Base-by-base conservation (phyloP, 2,888 invertebrate species). In the Geophilus truncorum region DNA sequence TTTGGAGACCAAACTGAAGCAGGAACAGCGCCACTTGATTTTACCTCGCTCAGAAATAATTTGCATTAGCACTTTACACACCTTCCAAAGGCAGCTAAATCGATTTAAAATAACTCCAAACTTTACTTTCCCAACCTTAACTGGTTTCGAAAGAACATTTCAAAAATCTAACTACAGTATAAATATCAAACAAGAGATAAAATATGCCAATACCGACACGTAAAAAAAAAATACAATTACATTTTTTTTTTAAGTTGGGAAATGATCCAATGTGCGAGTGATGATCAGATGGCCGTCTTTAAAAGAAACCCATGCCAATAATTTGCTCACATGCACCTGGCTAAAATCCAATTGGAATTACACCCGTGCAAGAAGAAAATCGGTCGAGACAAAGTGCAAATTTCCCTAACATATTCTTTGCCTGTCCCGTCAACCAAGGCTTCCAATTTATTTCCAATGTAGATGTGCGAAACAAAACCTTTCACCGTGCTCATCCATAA, bases 391-490 rank as follows among this genome's bases (percentile, higher is more conserved):
- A 62, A 62, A 62, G 57, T 62, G 57, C 57, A 62, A 62, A 62
- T 62, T 62, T 62, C 57, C 57, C 18, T 62, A 62, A 62, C 57
- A 62, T 62, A 62, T 62, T 62, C 57, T 62, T 62, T 62, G 57
- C 18, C 57, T 62, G 57, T 62, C 57, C 57, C 57, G 21, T 62
- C 57, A 62, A 62, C 57, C 57, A 62, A 62, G 57, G 57, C 23
- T 62, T 62, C 57, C 57, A 62, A 62, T 62, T 62, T 62, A 62
- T 62, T 62, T 23, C 57, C 57, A n/a, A n/a, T n/a, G n/a, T n/a
- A n/a, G n/a, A n/a, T n/a, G n/a, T n/a, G n/a, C n/a, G n/a, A 62
- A 62, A 62, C 57, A 62, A 62, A 62, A 62, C 57, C 57, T 18
- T 62, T 62, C 57, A 62, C 57, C 57, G 21, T 62, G n/a, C 57